A percentile compares a stretch with the other conserved stretches of the same genome.
Evolutionary conservation across 2,888 invertebrate species (phyloP).

Genomic region (Pelosia muscerda): DNA sequence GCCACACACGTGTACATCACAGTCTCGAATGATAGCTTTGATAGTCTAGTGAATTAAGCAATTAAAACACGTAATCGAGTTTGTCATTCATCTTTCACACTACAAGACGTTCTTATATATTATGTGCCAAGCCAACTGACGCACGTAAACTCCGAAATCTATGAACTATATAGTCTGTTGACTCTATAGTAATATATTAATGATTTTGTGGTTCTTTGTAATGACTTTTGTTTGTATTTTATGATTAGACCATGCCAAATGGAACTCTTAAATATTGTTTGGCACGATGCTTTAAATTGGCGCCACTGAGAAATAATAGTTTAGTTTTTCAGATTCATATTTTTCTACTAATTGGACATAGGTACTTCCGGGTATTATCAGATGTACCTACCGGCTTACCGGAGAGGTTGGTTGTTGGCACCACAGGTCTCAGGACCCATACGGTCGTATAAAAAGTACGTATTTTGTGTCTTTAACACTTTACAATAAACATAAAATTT

Average conservation of each 20-base stretch:
- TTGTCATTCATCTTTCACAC: constrained; percentile 12
- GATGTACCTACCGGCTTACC: too few species aligned
- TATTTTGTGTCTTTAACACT: too few species aligned
- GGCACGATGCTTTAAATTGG: background rate
- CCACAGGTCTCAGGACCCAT: background rate
- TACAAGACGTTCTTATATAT: constrained; percentile 2
- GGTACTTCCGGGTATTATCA: too few species aligned
- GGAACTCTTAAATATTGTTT: background rate
- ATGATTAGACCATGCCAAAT: background rate
- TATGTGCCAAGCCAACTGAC: constrained; percentile 14
- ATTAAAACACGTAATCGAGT: constrained; percentile 10
- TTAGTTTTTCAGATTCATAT: background rate
- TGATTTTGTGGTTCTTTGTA: constrained; percentile 2
- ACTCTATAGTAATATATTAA: constrained; percentile 3
- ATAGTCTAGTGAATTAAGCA: constrained; percentile 12
- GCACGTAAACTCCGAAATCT: constrained; percentile 7
- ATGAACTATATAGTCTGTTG: too few species aligned
- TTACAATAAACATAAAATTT: background rate
- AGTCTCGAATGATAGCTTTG: background rate
- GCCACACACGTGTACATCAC: too few species aligned
- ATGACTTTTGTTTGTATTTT: constrained; percentile 4
- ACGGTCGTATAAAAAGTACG: too few species aligned
- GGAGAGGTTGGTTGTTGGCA: too few species aligned
- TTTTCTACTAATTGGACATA: background rate
- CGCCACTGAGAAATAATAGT: background rate